These are phyloP conservation scores for Dolichomitus sp. DNA, from an alignment of 2,888 invertebrate genomes.

Conservation along the genomic window DNA sequence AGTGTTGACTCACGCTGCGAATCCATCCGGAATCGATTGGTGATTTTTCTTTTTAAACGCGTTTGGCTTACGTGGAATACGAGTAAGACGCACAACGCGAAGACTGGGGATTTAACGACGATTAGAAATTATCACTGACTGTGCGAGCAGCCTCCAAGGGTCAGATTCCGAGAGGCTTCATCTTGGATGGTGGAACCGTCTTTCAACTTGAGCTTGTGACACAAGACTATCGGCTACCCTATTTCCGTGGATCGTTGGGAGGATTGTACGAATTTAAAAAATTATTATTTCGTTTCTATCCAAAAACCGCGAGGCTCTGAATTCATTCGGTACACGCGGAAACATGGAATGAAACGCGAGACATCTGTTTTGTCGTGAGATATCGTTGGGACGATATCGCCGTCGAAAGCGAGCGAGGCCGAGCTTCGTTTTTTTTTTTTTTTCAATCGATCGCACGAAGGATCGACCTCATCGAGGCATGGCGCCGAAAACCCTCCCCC, in stretches of 20 bases:
- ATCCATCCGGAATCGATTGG: background rate
- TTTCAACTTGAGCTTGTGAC: slow-evolving; percentile 42
- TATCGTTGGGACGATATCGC: slow-evolving; percentile 59
- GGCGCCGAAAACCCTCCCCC: slow-evolving; percentile 24
- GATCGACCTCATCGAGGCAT: slow-evolving; percentile 36
- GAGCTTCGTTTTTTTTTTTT: slow-evolving; percentile 55
- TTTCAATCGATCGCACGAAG: slow-evolving; percentile 44
- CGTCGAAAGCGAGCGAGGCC: slow-evolving; percentile 55
- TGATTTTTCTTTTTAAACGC: background rate
- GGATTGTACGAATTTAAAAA: slow-evolving; percentile 29
- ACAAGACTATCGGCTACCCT: background rate
- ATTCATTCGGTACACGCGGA: background rate
- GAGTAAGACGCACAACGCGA: slow-evolving; percentile 55
- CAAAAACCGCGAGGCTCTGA: slow-evolving; percentile 11
- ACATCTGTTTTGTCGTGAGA: slow-evolving; percentile 18
- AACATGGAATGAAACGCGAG: slow-evolving; percentile 3
- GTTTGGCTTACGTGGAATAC: background rate
- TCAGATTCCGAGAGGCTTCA: slow-evolving; percentile 25
- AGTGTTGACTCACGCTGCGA: slow-evolving; percentile 27
- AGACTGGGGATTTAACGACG: slow-evolving; percentile 68
- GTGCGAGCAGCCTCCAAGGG: slow-evolving; percentile 26
- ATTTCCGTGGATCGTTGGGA: slow-evolving; percentile 26
- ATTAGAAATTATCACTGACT: slow-evolving; percentile 44
- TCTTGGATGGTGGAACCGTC: slow-evolving; percentile 60
- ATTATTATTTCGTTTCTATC: slow-evolving; percentile 32